phyloP scores from a whole-genome alignment of 2,888 invertebrate species.

The Cosmia pyralina region DNA sequence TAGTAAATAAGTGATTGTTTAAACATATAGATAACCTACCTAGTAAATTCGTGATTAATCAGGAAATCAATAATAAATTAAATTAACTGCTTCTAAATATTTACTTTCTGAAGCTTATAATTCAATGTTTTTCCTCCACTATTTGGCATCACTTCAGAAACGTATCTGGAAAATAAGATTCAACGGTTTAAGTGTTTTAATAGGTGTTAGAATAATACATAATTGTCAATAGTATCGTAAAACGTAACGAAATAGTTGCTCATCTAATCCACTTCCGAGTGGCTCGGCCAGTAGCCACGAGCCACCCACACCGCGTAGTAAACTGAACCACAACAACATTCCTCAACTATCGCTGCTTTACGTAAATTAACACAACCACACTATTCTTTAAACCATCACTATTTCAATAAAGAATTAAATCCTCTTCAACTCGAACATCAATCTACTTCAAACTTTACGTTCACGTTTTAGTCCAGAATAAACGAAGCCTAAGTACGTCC shows the following conservation, averaged over 20 bases:
- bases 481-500: conserved; percentile 28
- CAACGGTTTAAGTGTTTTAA: conserved; percentile 32
- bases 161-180: conserved; percentile 33
- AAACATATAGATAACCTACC: background rate
- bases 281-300: conserved; percentile 35
- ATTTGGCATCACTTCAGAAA: conserved; percentile 49
- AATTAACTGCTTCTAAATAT: conserved; percentile 38
- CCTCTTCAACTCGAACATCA: conserved; percentile 39
- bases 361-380: conserved; percentile 56
- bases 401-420: conserved; percentile 46
- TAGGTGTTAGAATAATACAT: conserved; percentile 41
- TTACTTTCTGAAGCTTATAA: conserved; percentile 14
- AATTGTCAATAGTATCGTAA: conserved; percentile 62
- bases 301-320: conserved; percentile 75
- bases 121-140: conserved; percentile 31
- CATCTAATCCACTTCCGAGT: conserved; percentile 76
- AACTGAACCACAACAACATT: conserved; percentile 76
- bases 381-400: conserved; percentile 42
- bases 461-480: conserved; percentile 30
- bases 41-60: background rate
- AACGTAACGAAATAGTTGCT: conserved; percentile 67
- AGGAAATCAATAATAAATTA: conserved; percentile 24
- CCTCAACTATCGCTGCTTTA: conserved; percentile 57
- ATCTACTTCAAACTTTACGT: conserved; percentile 39
- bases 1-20: background rate